Percentiles rank a stretch among this genome's conserved stretches.
phyloP scores from a whole-genome alignment of 1,140 invertebrate species.

The Coptotermes formosanus region DNA sequence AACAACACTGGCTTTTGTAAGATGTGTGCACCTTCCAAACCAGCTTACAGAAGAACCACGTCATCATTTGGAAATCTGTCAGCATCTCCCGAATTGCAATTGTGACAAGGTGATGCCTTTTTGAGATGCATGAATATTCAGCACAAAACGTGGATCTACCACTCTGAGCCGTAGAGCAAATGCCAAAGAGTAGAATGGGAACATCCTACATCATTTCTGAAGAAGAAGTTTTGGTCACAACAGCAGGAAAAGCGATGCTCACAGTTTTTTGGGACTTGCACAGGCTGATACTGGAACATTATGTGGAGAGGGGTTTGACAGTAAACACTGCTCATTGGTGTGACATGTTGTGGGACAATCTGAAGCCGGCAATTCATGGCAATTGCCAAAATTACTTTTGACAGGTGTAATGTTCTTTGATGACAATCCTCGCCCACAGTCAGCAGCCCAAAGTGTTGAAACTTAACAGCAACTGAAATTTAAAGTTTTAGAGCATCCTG shows the following conservation, averaged over 20 bases:
- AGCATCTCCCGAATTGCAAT: not conserved
- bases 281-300: not conserved
- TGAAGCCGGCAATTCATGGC: too few species aligned
- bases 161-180: not conserved
- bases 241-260: not conserved
- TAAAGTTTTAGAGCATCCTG: not conserved
- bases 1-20: not conserved
- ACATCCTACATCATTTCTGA: not conserved
- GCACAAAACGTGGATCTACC: not conserved
- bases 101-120: not conserved
- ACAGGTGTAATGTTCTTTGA: not conserved
- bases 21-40: slow-evolving; percentile 1
- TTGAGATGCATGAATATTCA: not conserved
- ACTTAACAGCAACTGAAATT: not conserved
- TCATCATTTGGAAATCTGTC: not conserved
- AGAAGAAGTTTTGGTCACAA: not conserved
- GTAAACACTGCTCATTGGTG: too few species aligned
- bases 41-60: not conserved
- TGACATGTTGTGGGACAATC: too few species aligned
- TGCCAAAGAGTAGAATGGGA: not conserved
- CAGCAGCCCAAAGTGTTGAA: not conserved
- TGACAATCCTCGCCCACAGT: too few species aligned
- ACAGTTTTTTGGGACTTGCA: not conserved
- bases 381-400: too few species aligned
- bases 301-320: too few species aligned